phyloP scores from a whole-genome alignment of 2,888 invertebrate species.

The Pseudococcus jackbeardsleyi region DNA sequence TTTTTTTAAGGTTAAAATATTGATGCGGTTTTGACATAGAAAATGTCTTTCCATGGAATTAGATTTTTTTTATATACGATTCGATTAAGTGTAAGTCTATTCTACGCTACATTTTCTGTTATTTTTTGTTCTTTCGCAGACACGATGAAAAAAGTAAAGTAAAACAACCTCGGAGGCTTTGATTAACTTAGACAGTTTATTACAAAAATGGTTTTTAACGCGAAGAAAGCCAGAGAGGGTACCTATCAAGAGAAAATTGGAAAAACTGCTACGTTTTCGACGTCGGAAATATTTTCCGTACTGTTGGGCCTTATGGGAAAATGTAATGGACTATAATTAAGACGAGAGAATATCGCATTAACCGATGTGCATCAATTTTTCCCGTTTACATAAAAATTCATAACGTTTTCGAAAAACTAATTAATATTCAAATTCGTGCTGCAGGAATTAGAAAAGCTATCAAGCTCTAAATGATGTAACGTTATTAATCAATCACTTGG shows the following conservation, averaged over 20 bases:
- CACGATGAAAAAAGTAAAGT: background rate
- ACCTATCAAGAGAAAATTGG: constrained; percentile 8
- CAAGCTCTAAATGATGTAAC: background rate
- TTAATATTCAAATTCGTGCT: constrained; percentile 8
- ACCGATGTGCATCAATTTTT: background rate
- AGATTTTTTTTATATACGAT: background rate
- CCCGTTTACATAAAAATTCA: background rate
- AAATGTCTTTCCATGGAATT: background rate
- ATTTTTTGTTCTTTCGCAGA: background rate
- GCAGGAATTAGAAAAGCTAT: background rate
- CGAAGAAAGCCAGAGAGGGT: background rate
- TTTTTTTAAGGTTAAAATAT: background rate
- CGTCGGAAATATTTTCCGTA: background rate
- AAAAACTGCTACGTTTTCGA: background rate
- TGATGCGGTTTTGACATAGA: background rate
- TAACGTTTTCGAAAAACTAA: background rate
- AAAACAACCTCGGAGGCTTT: background rate
- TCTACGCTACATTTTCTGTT: background rate
- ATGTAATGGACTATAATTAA: background rate
- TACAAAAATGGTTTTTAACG: constrained; percentile 1
- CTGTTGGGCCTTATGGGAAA: background rate
- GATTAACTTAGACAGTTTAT: constrained; percentile 18
- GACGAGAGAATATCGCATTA: background rate
- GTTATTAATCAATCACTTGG: background rate
- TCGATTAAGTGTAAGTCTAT: background rate